A percentile compares a stretch with the other conserved stretches of the same genome.
These are phyloP conservation scores for Coregonus ussuriensis DNA, from an alignment of 2,797 vertebrate species.

Conservation along the genomic window DNA sequence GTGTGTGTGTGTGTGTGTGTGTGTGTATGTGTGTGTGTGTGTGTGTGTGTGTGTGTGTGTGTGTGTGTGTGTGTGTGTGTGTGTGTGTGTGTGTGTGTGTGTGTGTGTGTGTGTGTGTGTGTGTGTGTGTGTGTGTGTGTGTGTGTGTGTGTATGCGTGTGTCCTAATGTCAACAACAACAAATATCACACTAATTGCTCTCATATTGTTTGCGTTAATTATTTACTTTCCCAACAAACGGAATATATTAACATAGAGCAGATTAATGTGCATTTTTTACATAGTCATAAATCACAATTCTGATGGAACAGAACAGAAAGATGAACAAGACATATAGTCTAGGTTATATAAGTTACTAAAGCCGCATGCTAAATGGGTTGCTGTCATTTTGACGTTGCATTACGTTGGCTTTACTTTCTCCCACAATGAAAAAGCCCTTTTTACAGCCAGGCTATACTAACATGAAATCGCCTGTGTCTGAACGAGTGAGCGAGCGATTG, in stretches of 20 bases:
- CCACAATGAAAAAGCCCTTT: neutral
- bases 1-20: no score
- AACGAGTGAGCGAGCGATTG: neutral
- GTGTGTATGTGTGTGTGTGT: no score
- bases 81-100: no score
- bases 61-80: neutral
- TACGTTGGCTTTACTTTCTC: neutral
- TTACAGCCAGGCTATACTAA: neutral
- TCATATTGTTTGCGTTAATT: neutral
- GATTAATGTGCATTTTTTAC: neutral
- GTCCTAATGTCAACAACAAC: neutral
- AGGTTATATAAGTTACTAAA: neutral
- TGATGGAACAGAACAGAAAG: neutral
- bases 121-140: no score
- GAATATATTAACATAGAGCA: neutral
- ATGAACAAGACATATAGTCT: neutral
- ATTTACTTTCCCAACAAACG: neutral
- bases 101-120: no score
- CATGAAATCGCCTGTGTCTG: neutral
- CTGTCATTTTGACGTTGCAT: neutral
- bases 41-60: no score
- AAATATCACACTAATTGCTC: neutral
- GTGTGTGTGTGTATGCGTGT: no score
- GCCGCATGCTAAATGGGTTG: neutral
- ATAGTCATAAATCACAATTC: neutral